These are phyloP conservation scores for Dolichopus griseipennis DNA, from an alignment of 2,888 invertebrate genomes.

Conservation along the genomic window DNA sequence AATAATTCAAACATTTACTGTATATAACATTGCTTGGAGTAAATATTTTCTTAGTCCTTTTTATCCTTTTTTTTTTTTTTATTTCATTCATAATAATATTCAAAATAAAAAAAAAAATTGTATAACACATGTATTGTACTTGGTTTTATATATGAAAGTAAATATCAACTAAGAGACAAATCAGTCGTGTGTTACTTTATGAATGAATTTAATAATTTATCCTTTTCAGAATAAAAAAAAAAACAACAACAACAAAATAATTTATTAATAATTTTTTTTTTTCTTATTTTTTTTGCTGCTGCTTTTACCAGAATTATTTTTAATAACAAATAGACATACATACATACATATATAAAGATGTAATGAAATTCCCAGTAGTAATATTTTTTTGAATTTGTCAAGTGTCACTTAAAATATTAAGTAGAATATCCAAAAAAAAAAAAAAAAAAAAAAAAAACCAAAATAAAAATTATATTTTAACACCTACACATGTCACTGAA, in stretches of 20 bases:
- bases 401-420: not conserved
- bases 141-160: not conserved
- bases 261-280: too few relatives aligned
- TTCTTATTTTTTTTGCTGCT: too few relatives aligned
- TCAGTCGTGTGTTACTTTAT: not conserved
- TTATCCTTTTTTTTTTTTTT: too few relatives aligned
- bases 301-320: too few relatives aligned
- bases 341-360: too few relatives aligned
- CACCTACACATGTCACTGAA: slow-evolving; percentile 2
- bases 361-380: not conserved
- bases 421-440: not conserved
- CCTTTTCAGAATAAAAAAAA: not conserved
- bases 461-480: not conserved
- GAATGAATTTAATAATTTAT: slow-evolving; percentile 4
- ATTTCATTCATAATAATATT: not conserved
- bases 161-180: not conserved
- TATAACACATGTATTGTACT: not conserved
- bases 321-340: too few relatives aligned
- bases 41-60: too few relatives aligned
- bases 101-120: not conserved
- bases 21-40: too few relatives aligned
- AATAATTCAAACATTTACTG: too few relatives aligned
- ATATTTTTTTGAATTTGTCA: not conserved
- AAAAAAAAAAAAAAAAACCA: not conserved
- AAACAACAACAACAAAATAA: too few relatives aligned